A percentile compares a stretch with the other conserved stretches of the same genome.
phyloP scores from a whole-genome alignment of 2,888 invertebrate genomes.

The Rutpela maculata region DNA sequence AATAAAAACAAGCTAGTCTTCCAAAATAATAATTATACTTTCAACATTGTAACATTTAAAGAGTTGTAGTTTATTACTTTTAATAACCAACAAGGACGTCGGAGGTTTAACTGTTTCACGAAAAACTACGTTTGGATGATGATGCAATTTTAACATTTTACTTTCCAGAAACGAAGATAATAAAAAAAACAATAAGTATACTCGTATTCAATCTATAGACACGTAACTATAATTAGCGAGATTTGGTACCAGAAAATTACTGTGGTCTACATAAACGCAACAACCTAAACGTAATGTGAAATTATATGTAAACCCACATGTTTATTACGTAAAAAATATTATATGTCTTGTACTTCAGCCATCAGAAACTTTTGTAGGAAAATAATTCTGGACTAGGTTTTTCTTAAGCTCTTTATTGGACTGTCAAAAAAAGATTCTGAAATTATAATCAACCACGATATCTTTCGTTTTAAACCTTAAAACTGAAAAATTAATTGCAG shows the following conservation, averaged over 20 bases:
- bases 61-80: neutral
- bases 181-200: neutral
- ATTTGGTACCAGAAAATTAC: slow-evolving; percentile 2
- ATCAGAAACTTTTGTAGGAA: too few relatives aligned
- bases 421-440: too few relatives aligned
- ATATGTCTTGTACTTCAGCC: too few relatives aligned
- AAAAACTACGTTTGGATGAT: neutral
- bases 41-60: neutral
- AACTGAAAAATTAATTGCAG: too few relatives aligned
- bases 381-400: too few relatives aligned
- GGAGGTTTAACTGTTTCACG: neutral
- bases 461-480: too few relatives aligned
- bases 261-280: neutral
- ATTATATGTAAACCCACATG: neutral
- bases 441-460: too few relatives aligned
- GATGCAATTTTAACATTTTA: neutral
- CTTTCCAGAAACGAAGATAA: neutral
- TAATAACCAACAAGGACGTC: neutral
- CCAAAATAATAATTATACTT: neutral
- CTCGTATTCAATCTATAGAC: neutral
- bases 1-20: neutral
- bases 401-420: too few relatives aligned
- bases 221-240: neutral
- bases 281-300: neutral
- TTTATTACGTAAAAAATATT: neutral